Percentiles rank a stretch among this genome's conserved stretches.
phyloP scores from a whole-genome alignment of 1,140 invertebrate genomes.

The Lordiphosa collinella region DNA sequence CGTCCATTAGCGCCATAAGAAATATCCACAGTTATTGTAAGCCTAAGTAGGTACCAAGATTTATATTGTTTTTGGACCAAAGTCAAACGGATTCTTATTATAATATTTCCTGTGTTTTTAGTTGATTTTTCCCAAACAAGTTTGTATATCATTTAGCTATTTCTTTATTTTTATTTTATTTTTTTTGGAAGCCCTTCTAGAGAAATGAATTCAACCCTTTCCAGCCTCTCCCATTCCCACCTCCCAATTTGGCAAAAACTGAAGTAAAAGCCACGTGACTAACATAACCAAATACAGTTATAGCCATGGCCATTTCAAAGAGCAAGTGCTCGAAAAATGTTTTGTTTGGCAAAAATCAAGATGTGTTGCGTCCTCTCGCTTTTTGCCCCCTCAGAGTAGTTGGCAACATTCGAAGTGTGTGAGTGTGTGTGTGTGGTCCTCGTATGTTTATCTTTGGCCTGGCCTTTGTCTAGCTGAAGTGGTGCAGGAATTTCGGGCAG shows the following conservation, averaged over 20 bases:
- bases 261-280: constrained; percentile 67
- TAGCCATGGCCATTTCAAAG: constrained; percentile 30
- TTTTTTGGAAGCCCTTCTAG: no score
- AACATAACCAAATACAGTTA: constrained; percentile 74
- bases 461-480: constrained; percentile 71
- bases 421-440: constrained; percentile 34
- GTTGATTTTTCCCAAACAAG: background rate
- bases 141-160: background rate
- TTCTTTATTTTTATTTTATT: background rate
- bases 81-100: no score
- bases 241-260: constrained; percentile 65
- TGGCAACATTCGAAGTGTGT: constrained; percentile 43
- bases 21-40: no score
- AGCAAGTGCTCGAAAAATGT: constrained; percentile 65
- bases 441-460: constrained; percentile 68
- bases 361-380: constrained; percentile 50
- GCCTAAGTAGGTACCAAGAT: no score
- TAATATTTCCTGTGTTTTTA: constrained; percentile 1
- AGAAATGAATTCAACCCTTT: no score
- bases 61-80: no score
- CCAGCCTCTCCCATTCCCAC: background rate
- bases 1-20: no score
- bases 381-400: constrained; percentile 36
- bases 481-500: constrained; percentile 23
- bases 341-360: constrained; percentile 77